Percentiles rank a stretch among this genome's conserved stretches.
Evolutionary conservation across 2,113 vertebrate species (phyloP).

Genomic region (Polyodon spathula): DNA sequence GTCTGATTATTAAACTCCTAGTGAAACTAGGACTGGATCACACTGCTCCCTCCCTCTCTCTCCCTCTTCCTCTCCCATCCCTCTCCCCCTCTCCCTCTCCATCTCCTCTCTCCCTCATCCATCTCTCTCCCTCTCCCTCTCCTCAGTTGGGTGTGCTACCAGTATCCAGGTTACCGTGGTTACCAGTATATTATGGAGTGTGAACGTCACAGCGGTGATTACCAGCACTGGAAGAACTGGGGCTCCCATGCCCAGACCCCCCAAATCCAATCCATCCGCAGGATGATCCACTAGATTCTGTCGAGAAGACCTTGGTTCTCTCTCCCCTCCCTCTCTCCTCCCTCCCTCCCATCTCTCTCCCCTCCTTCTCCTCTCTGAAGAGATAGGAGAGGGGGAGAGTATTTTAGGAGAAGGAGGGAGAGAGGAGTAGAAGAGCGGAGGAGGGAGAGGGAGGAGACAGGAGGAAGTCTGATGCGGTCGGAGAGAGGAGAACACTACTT

Average conservation of each 20-base stretch:
- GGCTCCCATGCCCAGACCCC: constrained; percentile 67
- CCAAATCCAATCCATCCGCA: constrained; percentile 69
- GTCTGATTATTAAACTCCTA: too few species aligned
- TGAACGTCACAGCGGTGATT: constrained; percentile 64
- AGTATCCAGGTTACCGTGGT: constrained; percentile 64
- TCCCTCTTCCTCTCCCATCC: background rate
- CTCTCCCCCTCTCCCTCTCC: background rate
- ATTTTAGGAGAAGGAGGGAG: too few species aligned
- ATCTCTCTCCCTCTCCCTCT: background rate
- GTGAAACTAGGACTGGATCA: too few species aligned
- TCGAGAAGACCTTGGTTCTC: too few species aligned
- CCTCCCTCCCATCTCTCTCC: background rate
- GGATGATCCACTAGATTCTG: constrained; percentile 11
- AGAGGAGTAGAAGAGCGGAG: too few species aligned
- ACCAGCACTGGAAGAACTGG: constrained; percentile 68
- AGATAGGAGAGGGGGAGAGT: too few species aligned
- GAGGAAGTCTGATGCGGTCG: too few species aligned
- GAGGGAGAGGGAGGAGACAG: too few species aligned
- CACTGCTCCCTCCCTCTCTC: background rate
- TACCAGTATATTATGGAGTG: constrained; percentile 74
- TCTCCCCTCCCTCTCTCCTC: background rate
- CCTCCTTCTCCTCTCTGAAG: constrained; percentile 6
- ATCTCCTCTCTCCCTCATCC: too few species aligned
- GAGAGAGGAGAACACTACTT: too few species aligned
- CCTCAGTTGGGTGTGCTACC: constrained; percentile 65